phyloP scores from a whole-genome alignment of 1,140 invertebrate species.

The Drosophila asahinai region DNA sequence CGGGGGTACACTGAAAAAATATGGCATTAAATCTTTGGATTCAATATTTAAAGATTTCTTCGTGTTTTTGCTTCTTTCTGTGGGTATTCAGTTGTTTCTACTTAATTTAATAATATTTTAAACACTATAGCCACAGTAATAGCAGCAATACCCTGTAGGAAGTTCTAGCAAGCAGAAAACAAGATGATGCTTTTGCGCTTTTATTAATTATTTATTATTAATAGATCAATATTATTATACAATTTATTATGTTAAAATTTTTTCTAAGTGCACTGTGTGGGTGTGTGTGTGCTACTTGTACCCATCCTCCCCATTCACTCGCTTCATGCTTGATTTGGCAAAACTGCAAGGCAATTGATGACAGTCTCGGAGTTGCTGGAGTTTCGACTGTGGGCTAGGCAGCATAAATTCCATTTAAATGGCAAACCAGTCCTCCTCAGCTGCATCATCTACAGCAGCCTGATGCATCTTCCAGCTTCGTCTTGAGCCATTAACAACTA shows the following conservation, averaged over 20 bases:
- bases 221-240: neutral
- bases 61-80: neutral
- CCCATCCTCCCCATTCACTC: constrained; percentile 22
- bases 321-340: constrained; percentile 71
- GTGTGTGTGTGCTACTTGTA: constrained; percentile 23
- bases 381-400: constrained; percentile 60
- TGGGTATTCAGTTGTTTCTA: neutral
- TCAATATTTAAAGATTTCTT: too few relatives aligned
- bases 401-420: constrained; percentile 82
- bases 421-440: constrained; percentile 59
- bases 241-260: neutral
- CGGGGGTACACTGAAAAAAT: neutral
- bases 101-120: neutral
- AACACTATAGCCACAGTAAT: neutral
- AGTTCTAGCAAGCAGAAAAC: too few relatives aligned
- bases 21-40: neutral
- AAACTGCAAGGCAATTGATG: constrained; percentile 65
- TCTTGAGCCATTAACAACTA: constrained; percentile 68
- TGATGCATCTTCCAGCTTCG: constrained; percentile 61
- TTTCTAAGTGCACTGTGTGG: constrained; percentile 7
- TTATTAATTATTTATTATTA: neutral
- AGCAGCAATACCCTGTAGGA: neutral
- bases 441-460: constrained; percentile 34
- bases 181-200: too few relatives aligned
- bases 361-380: constrained; percentile 47